Evolutionary conservation across 2,888 invertebrate genomes (phyloP).

Genomic region (Dicranocentrus wangi): DNA sequence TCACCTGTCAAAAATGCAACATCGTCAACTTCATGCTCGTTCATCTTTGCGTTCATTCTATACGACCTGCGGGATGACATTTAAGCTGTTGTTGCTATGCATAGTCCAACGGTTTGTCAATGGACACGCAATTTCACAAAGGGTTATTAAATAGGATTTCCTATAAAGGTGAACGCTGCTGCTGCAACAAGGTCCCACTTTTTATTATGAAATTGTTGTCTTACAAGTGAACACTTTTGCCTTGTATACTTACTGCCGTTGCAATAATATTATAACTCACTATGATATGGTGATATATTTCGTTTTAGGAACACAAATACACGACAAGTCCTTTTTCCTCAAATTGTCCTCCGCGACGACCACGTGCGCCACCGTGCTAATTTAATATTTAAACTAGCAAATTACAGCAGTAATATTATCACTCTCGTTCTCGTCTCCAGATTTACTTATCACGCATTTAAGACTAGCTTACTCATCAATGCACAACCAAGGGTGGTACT

Average conservation of each 20-base stretch:
- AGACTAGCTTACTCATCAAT: too few relatives aligned
- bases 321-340: too few relatives aligned
- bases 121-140: not conserved
- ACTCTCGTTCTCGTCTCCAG: too few relatives aligned
- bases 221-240: not conserved
- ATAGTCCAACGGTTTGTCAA: conserved; percentile 38
- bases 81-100: conserved; percentile 36
- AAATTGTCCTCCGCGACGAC: too few relatives aligned
- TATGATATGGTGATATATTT: not conserved
- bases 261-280: not conserved
- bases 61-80: conserved; percentile 69
- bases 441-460: too few relatives aligned
- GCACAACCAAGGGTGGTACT: too few relatives aligned
- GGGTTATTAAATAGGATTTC: not conserved
- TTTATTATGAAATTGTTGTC: not conserved
- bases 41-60: conserved; percentile 78
- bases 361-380: too few relatives aligned
- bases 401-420: too few relatives aligned
- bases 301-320: too few relatives aligned
- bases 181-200: not conserved
- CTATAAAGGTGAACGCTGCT: not conserved
- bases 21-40: conserved; percentile 93
- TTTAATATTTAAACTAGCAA: too few relatives aligned
- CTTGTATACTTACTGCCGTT: not conserved
- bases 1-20: conserved; percentile 92